Evolutionary conservation across 2,113 vertebrate genomes (phyloP).

Genomic region (Hypomesus transpacificus): DNA sequence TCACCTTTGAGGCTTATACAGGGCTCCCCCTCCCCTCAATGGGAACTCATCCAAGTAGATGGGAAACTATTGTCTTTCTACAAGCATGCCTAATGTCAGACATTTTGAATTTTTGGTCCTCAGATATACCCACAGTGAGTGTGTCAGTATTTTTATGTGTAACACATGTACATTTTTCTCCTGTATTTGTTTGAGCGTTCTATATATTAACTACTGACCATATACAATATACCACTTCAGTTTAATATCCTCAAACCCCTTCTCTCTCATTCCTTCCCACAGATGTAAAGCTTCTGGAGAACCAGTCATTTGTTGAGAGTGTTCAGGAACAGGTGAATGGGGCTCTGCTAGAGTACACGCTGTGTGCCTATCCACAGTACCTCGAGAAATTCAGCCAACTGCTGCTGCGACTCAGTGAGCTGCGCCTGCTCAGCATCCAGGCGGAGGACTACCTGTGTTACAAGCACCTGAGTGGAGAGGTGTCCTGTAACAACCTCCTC

Average conservation of each 20-base stretch:
- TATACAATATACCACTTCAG: too few relatives aligned
- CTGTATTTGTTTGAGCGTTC: too few relatives aligned
- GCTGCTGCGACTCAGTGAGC: slow-evolving; percentile 80
- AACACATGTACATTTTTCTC: too few relatives aligned
- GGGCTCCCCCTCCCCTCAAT: background rate
- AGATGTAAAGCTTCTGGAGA: slow-evolving; percentile 88
- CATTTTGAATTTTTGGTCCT: background rate
- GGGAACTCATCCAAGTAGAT: background rate
- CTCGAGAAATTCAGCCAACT: slow-evolving; percentile 82
- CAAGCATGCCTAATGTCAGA: background rate
- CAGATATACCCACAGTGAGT: too few relatives aligned
- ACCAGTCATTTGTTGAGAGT: slow-evolving; percentile 76
- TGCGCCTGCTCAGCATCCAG: slow-evolving; percentile 81
- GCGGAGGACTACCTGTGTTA: slow-evolving; percentile 88
- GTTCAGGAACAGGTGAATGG: slow-evolving; percentile 85
- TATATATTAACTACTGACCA: too few relatives aligned
- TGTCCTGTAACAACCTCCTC: slow-evolving; percentile 90
- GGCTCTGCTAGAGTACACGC: slow-evolving; percentile 84
- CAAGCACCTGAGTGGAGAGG: slow-evolving; percentile 85
- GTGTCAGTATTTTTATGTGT: too few relatives aligned
- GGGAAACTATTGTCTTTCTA: background rate
- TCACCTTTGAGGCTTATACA: background rate
- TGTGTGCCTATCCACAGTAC: slow-evolving; percentile 77
- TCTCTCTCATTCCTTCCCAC: background rate
- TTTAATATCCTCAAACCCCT: background rate